Conservation (phyloP, 2,113 vertebrate genomes). For the Pterocles gutturalis region DNA sequence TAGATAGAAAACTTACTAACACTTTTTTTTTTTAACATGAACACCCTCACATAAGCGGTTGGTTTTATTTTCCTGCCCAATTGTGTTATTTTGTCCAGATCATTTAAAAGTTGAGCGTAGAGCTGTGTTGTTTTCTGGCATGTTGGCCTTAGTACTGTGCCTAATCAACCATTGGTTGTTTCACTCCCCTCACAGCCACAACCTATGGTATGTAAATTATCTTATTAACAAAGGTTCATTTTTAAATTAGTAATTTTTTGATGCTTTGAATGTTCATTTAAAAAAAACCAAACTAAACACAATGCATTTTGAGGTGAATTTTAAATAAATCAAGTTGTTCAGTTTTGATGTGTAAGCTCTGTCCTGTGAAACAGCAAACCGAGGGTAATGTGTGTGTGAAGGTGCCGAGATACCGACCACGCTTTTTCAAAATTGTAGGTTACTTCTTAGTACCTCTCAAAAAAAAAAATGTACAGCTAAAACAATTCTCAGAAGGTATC, state of each 20-base stretch:
- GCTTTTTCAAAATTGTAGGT: not conserved
- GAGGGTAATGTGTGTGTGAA: not conserved
- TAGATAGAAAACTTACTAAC: conserved; percentile 70
- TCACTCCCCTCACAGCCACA: conserved; percentile 40
- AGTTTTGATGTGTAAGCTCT: conserved; percentile 66
- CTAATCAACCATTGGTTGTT: conserved; percentile 42
- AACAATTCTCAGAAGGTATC: not conserved
- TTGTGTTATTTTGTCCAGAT: conserved; percentile 4
- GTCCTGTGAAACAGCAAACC: conserved; percentile 11
- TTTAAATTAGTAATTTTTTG: conserved; percentile 73
- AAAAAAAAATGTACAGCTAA: not conserved
- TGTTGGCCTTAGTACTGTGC: conserved; percentile 56
- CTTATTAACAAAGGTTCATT: conserved; percentile 67
- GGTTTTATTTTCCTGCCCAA: not conserved
- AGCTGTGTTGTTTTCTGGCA: conserved; percentile 46
- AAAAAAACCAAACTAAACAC: conserved; percentile 70
- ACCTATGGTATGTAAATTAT: conserved; percentile 64
- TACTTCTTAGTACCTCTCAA: not conserved
- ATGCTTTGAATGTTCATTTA: conserved; percentile 78
- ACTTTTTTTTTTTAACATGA: not conserved
- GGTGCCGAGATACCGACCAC: not conserved
- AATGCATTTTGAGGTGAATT: conserved; percentile 79
- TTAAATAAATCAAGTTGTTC: conserved; percentile 81
- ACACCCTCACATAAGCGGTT: not conserved
- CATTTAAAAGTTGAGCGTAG: conserved; percentile 33